Evolutionary conservation across 2,113 vertebrate species (phyloP).

Genomic region (Nannobrachium achirus): DNA sequence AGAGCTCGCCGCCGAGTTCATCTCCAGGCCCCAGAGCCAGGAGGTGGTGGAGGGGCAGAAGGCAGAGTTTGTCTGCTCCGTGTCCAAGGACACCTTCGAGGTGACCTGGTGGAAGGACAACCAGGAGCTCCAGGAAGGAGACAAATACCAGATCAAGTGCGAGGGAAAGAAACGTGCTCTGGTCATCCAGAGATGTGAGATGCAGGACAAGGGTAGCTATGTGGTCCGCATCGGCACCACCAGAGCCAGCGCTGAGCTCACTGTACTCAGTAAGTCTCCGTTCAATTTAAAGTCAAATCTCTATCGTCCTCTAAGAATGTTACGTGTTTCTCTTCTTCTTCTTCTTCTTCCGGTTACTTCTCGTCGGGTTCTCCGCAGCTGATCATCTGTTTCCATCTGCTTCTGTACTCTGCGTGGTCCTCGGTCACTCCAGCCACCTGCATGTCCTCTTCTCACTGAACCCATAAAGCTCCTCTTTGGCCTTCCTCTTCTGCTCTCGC

Average conservation of each 20-base stretch:
- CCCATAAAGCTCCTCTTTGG: no score
- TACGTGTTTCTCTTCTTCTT: no score
- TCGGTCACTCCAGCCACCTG: no score
- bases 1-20: constrained; percentile 97
- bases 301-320: no score
- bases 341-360: no score
- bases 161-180: constrained; percentile 91
- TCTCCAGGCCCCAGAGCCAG: constrained; percentile 88
- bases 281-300: no score
- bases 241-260: constrained; percentile 88
- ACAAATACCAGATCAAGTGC: constrained; percentile 88
- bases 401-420: no score
- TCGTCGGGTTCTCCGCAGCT: no score
- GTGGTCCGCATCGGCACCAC: constrained; percentile 85
- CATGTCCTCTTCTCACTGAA: no score
- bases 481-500: no score
- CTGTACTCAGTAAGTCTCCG: constrained; percentile 86
- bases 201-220: constrained; percentile 88
- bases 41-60: constrained; percentile 95
- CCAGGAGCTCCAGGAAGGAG: constrained; percentile 82
- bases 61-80: constrained; percentile 92
- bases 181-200: constrained; percentile 84
- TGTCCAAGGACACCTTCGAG: constrained; percentile 91
- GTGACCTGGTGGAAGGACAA: constrained; percentile 89
- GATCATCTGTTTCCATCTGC: no score